Evolutionary conservation across 2,888 invertebrate genomes (phyloP), one percentile per base, ranked within the genome.

Genomic region (Clitarchus hookeri): DNA sequence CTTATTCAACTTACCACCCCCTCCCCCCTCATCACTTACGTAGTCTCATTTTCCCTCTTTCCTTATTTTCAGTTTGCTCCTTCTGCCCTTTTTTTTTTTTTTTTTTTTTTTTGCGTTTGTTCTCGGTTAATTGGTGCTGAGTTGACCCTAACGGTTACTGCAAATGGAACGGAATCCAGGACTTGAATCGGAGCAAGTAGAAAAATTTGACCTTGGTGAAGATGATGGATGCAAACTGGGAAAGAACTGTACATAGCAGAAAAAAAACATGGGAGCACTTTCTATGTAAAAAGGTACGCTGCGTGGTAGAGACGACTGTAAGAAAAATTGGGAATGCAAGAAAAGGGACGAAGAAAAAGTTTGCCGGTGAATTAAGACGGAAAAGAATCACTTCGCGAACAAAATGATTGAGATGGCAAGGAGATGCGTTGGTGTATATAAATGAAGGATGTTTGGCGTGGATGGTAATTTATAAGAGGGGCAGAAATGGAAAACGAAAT

Each of bases 71-170:
- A 82, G 82, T 82, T 25, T 83, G 27, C 48, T 53, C n/a, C 48
- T 44, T 48, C 25, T n/a, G 13, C 26, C 36, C 16, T 77, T 79
- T 84, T 84, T 54, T 85, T 44, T 25, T n/a, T 36, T 36, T 36
- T 36, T 36, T 36, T 36, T 36, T 36, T 36, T 36, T 36, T 36
- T 36, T 36, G 36, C 27, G 77, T 77, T 77, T 79, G 85, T 82
- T 86, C 83, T 84, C 77, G 84, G 87, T 87, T 88, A 87, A 88
- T 88, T 88, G 88, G 88, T 84, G 85, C 84, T 53, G 86, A 85
- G 86, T 87, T 88, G 87, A 87, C 87, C 88, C 86, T 48, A 48
- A 84, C 87, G 86, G 84, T 84, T 85, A 86, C 86, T 87, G 84
- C 85, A 86, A 87, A 87, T 86, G 85, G 84, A 86, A 85, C 84